Base-by-base conservation (phyloP, 2,113 vertebrate species). In the Tor tambroides region DNA sequence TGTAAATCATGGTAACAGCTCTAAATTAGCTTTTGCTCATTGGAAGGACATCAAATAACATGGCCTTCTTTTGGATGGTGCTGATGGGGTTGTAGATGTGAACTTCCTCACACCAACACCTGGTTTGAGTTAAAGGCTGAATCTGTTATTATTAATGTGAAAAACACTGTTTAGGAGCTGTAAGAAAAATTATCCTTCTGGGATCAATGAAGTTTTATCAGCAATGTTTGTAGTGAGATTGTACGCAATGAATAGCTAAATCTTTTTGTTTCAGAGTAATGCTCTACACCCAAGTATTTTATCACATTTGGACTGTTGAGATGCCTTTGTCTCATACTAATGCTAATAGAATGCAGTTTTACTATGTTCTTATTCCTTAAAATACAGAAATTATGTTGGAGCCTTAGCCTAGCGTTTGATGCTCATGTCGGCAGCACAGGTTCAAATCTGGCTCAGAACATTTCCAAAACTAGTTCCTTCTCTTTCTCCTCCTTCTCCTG, bases 1-100 rank as follows among this genome's bases (percentile, higher is more conserved):
- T 90, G 78, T 91, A 91, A 94, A 91, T 94, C 91, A 93, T 87
- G 43, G 84, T 91, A 91, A 86, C 89, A 82, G 91, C 88, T 91
- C 88, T 89, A 80, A 91, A 92, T 93, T 92, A 89, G 90, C 78
- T 89, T 87, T 89, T 77, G 82, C 88, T 89, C 69, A 87, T 78
- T 93, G 92, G 93, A 92, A 88, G 89, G 79, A 92, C 91, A 91
- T 95, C 91, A 93, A 90, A 91, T 93, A 92, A 90, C 71, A 79
- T 88, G 65, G 26, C 67, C 82, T 23, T 83, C 86, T 86, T 61
- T 89, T 85, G 80, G 86, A 82, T 78, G 89, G 83, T 84, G 88
- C 84, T 91, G 90, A 88, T 71, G 81, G 91, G 87, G 88, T 84
- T 82, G 90, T 91, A 91, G 87, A 80, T 69, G 85, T 90, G 5